Evolutionary conservation across 2,888 invertebrate genomes (phyloP), one percentile per base, ranked within the genome.

Genomic region (Nineta flava): DNA sequence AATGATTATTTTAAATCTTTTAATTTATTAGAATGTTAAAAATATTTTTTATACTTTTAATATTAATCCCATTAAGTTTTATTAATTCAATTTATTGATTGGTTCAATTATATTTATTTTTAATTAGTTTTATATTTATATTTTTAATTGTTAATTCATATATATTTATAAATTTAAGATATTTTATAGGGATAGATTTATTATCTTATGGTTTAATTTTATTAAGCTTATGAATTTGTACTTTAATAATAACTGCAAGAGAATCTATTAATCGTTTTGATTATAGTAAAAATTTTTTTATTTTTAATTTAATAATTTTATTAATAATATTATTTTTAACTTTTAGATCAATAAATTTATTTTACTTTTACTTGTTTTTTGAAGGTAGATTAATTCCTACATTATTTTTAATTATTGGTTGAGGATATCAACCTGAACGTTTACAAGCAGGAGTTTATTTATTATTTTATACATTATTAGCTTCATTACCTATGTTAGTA

Each of bases 1-100:
- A 77, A 73, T 70, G 77, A 79, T 73, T 75, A 74, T 72, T 74
- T 75, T 71, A 68, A 72, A 63, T 68, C 70, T 60, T 75, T 76
- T 70, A 73, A 62, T 70, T 62, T 69, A 68, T 66, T 69, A 69
- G 68, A 66, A 74, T 77, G 74, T 70, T 77, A 75, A 74, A 70
- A 65, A 67, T 72, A 68, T 61, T 67, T n/a, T n/a, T n/a, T n/a
- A n/a, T n/a, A n/a, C n/a, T n/a, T n/a, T n/a, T n/a, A n/a, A n/a
- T n/a, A n/a, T n/a, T n/a, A n/a, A n/a, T n/a, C n/a, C n/a, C n/a
- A n/a, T n/a, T n/a, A n/a, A n/a, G n/a, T 69, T 73, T 74, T 63
- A 61, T 64, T 57, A 61, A 62, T 61, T 67, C 69, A 58, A 67
- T 65, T 61, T 77, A 69, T 73, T 73, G 70, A 66, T 64, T 71